phyloP scores from a whole-genome alignment of 2,113 vertebrate species.

The Myotis yumanensis region DNA sequence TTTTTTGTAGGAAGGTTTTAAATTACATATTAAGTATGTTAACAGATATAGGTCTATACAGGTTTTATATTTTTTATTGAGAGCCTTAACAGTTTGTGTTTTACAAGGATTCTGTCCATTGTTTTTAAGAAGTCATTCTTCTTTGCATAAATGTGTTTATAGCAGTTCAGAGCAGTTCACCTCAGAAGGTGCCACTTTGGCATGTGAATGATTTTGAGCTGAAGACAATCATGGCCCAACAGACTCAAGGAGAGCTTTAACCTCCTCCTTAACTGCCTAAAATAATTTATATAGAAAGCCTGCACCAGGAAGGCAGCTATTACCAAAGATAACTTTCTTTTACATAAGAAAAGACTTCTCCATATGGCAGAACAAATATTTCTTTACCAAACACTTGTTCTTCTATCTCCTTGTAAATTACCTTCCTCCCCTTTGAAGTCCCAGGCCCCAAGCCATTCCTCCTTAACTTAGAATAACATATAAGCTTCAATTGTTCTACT shows the following conservation, averaged over 20 bases:
- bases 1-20: too few species aligned
- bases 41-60: not conserved
- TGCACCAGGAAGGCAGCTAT: not conserved
- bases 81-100: not conserved
- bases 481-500: not conserved
- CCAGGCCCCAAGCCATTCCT: not conserved
- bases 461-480: not conserved
- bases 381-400: not conserved
- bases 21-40: not conserved
- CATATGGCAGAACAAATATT: not conserved
- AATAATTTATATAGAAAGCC: not conserved
- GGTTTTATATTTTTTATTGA: not conserved
- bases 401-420: not conserved
- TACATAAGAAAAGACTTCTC: not conserved
- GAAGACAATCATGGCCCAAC: not conserved
- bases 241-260: not conserved
- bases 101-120: not conserved
- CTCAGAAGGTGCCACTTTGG: not conserved
- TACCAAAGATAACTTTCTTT: not conserved
- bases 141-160: not conserved
- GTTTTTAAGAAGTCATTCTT: not conserved
- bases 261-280: not conserved
- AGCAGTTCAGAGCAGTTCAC: not conserved
- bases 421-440: not conserved
- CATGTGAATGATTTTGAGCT: not conserved